Base-by-base conservation (phyloP, 2,888 invertebrate species). In the Branchipolynoe longqiensis region DNA sequence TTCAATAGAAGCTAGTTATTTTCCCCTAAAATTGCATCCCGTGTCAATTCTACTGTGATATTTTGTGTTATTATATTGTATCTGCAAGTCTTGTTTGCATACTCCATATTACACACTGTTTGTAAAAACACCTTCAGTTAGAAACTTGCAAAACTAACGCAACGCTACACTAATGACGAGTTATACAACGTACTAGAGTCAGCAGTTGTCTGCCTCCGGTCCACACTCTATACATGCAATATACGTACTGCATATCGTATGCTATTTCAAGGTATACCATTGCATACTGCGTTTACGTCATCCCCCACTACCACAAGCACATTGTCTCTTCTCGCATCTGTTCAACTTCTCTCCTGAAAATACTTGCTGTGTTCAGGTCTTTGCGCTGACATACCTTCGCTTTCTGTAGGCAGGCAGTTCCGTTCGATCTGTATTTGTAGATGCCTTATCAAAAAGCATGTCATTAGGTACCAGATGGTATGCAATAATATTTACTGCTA, bases 1-100 rank as follows among this genome's bases (percentile, higher is more conserved):
- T 69, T 69, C 69, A 69, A 69, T 69, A 69, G 69, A 31, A 33
- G 36, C 69, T 69, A 69, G 69, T 36, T 69, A 69, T 38, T 36
- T 69, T 62, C 25, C 62, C 62, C 69, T 69, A 38, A 69, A 33
- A 69, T 33, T 38, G 69, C 69, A 69, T 69, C 69, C 69, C 69
- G 14, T 69, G 69, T 69, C 69, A 69, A 36, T 69, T 69, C 69
- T 69, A 33, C 69, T 38, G 69, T 69, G 69, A 69, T 69, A 69
- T 69, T 69, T 69, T 69, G 69, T 69, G 69, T 38, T 69, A 69
- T 69, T 69, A n/a, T n/a, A 69, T 69, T 69, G 69, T 69, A 69
- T 69, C 38, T 69, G 36, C 38, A 69, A 69, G 69, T 69, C 69
- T 69, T 69, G 69, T 69, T 36, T 69, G 69, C 69, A 69, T 69